Base-by-base conservation (phyloP, 2,113 vertebrate species). In the Ceuthmochares aereus region DNA sequence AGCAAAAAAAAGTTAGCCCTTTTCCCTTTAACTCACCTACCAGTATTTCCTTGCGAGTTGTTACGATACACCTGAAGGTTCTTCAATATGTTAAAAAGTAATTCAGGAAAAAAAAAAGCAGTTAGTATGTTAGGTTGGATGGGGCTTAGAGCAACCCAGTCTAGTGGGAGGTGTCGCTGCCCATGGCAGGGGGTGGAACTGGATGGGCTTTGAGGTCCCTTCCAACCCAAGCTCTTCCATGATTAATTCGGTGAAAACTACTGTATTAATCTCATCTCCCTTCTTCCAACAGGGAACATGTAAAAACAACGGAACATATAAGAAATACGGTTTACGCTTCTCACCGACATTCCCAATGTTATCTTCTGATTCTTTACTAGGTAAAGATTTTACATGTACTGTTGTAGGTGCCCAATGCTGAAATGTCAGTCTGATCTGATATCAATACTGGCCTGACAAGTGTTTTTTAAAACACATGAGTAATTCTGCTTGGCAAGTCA, bases 41-140 rank as follows among this genome's bases (percentile, higher is more conserved):
- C 12, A 30, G 29, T 26, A 40, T 40, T 40, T 40, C 40, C 40
- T 40, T 40, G 40, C 40, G 40, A 52, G 40, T 40, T 17, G 12
- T 17, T 25, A 12, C 1, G 26, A 43, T 10, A 37, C 4, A 5
- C 45, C 51, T 26, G 47, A 59, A 55, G 30, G n/a, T 32, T 30
- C 25, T 78, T 72, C 42, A 67, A 17, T 14, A 27, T 2, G 4
- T 8, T 45, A 19, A 34, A 52, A 40, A 78, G 45, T 47, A 52
- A 70, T 27, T 4, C 52, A 63, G 43, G 34, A 64, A 84, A 56
- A 43, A 47, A 4, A 47, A 47, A 47, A 18, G 21, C 20, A 4
- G 34, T 67, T 49, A 17, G 20, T 20, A 27, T 0, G 0, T 2
- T 4, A 49, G 47, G 20, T 47, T 45, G 43, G 43, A 45, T 45